Evolutionary conservation across 2,888 invertebrate species (phyloP), one percentile per base, ranked within the genome.

Genomic region (Iselma pallidipennis): DNA sequence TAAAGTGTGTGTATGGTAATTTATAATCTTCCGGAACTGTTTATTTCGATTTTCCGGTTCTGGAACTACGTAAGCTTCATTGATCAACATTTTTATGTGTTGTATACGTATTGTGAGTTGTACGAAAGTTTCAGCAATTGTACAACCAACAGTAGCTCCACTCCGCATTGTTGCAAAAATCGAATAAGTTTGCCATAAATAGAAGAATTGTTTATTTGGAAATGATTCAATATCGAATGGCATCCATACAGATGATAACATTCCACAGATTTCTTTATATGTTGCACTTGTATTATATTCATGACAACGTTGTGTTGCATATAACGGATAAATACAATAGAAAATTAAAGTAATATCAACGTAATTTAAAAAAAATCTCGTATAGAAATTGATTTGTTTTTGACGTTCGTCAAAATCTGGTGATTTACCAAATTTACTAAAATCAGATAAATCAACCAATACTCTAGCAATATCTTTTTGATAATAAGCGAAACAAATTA

Each of bases 141-240:
- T 1, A 28, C 23, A 37, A 14, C 55, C 37, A 21, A 59, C 14
- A 29, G 49, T 16, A 26, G 59, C 55, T 2, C 42, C 16, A 5
- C 50, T 29, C 10, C 55, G 29, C 14, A 51, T 50, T 29, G 49
- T 28, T 28, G 42, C 42, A 19, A 29, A 50, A 14, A 59, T 4
- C 4, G 55, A 59, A n/a, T 49, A 50, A 29, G 28, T 37, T 14
- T 59, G 59, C 55, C 55, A 59, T n/a, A 59, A 2, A 21, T 55
- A 54, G 12, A 57, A 45, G 1, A 56, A 16, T 5, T 49, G 42
- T 42, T 57, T 52, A 49, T 49, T 50, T 21, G 57, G 52, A 42
- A 49, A 53, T 14, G 33, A 12, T 25, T 14, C 23, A n/a, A 54
- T 57, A 48, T 61, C 26, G 25, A 61, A 57, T 28, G 57, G 61